Percentiles rank a stretch among this genome's conserved stretches.
Conservation (phyloP, 2,797 vertebrate genomes). For the Danio kyathit region DNA sequence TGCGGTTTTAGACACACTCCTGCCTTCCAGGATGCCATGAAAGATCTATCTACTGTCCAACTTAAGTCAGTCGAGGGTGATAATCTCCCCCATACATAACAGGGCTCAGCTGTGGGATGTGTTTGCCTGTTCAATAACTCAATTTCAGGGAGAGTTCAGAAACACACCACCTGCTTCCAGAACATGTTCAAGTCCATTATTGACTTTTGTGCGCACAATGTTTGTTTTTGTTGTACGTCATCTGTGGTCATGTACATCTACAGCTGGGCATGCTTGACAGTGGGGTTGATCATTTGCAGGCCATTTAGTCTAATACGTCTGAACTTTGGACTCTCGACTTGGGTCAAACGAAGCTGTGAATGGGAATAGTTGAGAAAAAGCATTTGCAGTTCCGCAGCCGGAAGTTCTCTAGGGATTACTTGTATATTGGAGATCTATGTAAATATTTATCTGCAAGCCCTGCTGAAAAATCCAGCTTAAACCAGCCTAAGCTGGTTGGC, state of each 20-base stretch:
- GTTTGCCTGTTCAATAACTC: not conserved
- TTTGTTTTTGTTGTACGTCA: constrained; percentile 39
- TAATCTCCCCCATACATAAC: not conserved
- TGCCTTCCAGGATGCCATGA: not conserved
- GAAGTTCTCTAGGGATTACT: not conserved
- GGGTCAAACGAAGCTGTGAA: not conserved
- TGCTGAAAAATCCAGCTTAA: too few species aligned
- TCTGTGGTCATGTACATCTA: constrained; percentile 19
- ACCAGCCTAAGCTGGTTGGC: too few species aligned
- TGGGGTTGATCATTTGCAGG: constrained; percentile 52
- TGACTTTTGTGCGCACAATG: constrained; percentile 31
- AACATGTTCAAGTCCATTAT: constrained; percentile 11
- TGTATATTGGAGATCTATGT: not conserved
- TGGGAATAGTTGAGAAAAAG: not conserved
- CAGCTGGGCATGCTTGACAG: constrained; percentile 5
- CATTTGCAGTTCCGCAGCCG: not conserved
- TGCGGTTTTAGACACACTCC: not conserved
- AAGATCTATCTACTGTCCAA: not conserved
- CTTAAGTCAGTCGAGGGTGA: not conserved
- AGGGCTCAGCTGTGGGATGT: not conserved
- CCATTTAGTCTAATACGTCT: constrained; percentile 17
- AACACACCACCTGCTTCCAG: constrained; percentile 9
- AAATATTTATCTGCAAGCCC: not conserved
- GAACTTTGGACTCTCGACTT: constrained; percentile 35
- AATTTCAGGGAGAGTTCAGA: not conserved